Percentiles rank a stretch among this genome's conserved stretches.
phyloP scores from a whole-genome alignment of 2,113 vertebrate genomes.

The Serilophus lunatus region DNA sequence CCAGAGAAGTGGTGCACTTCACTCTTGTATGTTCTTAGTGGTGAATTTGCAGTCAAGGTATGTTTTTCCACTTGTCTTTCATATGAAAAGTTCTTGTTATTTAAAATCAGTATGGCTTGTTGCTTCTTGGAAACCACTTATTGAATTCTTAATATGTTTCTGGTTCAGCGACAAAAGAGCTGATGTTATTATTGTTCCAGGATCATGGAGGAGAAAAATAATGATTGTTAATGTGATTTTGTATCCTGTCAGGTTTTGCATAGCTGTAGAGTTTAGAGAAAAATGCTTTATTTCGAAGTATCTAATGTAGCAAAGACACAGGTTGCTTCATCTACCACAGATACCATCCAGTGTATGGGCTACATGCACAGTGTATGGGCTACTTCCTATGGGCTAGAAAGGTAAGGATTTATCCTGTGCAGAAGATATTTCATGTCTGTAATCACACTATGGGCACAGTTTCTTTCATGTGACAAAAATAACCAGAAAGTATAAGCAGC shows the following conservation, averaged over 20 bases:
- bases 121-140: background rate
- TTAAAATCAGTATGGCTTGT: background rate
- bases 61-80: background rate
- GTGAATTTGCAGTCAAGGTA: slow-evolving; percentile 38
- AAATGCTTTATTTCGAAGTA: background rate
- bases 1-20: background rate
- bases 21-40: background rate
- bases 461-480: background rate
- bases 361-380: background rate
- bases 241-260: background rate
- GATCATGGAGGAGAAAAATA: background rate
- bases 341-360: background rate
- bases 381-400: too few relatives aligned
- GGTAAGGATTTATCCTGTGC: background rate
- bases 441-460: fast-evolving
- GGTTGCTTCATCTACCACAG: background rate
- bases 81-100: background rate
- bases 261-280: background rate
- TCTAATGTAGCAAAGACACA: background rate
- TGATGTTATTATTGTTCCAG: background rate
- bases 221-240: background rate
- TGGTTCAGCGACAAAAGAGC: background rate
- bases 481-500: background rate
- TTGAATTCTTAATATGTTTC: background rate
- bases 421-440: background rate